phyloP scores from a whole-genome alignment of 2,113 vertebrate genomes.

The Ardeotis arabs region DNA sequence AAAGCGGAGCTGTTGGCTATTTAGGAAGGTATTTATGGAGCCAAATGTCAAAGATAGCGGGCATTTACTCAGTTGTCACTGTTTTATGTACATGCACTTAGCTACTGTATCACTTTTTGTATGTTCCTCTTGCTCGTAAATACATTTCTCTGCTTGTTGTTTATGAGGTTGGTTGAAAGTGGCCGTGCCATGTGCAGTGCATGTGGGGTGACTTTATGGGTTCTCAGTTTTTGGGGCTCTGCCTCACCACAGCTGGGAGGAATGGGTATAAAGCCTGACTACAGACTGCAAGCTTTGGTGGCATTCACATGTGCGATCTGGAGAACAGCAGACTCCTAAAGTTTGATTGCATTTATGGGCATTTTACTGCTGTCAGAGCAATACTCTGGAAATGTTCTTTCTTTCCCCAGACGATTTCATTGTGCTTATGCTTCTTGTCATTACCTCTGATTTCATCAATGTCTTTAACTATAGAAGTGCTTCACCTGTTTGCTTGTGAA shows the following conservation, averaged over 20 bases:
- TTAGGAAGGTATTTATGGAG: conserved; percentile 19
- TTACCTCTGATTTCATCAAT: not conserved
- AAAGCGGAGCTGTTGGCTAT: not conserved
- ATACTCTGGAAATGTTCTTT: conserved; percentile 20
- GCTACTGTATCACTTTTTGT: not conserved
- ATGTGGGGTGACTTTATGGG: not conserved
- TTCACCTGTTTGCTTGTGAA: not conserved
- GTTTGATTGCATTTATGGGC: conserved; percentile 5
- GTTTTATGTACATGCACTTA: not conserved
- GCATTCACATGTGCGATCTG: not conserved
- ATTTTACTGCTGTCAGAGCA: not conserved
- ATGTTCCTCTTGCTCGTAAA: not conserved
- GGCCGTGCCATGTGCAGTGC: not conserved
- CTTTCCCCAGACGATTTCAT: conserved; percentile 34
- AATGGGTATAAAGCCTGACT: not conserved
- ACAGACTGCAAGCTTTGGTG: not conserved
- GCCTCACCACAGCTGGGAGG: not conserved
- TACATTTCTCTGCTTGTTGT: not conserved
- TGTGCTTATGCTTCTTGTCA: not conserved
- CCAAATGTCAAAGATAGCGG: conserved; percentile 35
- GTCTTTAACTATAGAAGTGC: not conserved
- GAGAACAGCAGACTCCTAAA: not conserved
- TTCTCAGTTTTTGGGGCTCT: not conserved
- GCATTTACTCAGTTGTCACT: not conserved
- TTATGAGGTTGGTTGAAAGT: conserved; percentile 14